phyloP scores from a whole-genome alignment of 1,140 invertebrate genomes.

The Batillaria attramentaria region DNA sequence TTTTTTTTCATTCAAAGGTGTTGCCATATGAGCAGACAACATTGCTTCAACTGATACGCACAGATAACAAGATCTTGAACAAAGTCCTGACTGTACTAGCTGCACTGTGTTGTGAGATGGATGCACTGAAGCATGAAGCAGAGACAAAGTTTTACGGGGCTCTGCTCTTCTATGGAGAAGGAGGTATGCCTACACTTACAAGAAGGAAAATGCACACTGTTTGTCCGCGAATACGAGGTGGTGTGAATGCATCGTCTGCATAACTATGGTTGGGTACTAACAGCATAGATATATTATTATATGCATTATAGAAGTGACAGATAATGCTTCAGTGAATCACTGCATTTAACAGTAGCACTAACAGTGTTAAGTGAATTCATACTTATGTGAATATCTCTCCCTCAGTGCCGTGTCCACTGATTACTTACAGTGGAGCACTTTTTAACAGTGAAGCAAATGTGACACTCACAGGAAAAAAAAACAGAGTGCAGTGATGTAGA shows the following conservation, averaged over 20 bases:
- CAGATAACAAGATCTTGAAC: constrained; percentile 86
- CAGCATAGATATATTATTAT: neutral
- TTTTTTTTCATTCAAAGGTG: constrained; percentile 69
- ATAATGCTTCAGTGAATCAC: neutral
- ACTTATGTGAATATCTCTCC: neutral
- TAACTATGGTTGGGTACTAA: neutral
- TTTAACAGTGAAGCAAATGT: too few species aligned
- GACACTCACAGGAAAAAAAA: too few species aligned
- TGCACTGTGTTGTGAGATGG: constrained; percentile 84
- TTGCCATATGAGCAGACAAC: constrained; percentile 78
- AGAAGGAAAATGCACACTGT: neutral
- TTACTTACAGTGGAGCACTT: too few species aligned
- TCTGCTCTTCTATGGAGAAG: constrained; percentile 79
- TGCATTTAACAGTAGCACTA: neutral
- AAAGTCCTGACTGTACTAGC: constrained; percentile 86
- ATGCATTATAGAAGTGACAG: neutral
- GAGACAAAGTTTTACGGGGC: constrained; percentile 77
- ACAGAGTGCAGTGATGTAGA: too few species aligned
- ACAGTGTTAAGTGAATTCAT: neutral
- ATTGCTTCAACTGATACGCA: constrained; percentile 81
- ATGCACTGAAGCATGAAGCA: constrained; percentile 80
- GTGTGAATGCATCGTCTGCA: neutral
- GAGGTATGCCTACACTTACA: too few species aligned
- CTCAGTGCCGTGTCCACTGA: neutral
- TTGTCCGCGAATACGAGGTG: neutral